Conservation (phyloP, 2,113 vertebrate species). For the Corynorhinus townsendii region DNA sequence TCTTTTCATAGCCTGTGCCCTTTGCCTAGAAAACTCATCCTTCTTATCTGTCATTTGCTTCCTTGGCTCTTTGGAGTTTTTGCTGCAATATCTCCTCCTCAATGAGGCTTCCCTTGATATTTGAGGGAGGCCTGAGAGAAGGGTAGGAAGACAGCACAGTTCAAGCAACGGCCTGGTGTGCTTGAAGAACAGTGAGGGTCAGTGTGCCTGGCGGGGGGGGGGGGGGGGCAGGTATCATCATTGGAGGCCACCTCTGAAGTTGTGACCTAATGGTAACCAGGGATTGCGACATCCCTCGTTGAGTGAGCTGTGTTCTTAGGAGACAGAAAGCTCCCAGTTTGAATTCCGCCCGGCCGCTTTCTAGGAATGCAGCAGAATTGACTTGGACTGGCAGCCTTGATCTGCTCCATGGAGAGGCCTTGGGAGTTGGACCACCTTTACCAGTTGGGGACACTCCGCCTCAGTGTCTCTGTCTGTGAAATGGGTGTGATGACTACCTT, state of each 20-base stretch:
- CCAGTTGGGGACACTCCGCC: neutral
- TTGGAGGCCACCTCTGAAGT: neutral
- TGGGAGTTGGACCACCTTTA: neutral
- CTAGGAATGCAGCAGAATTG: neutral
- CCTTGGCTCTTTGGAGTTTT: neutral
- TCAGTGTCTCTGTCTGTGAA: neutral
- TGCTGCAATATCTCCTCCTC: neutral
- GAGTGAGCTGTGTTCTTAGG: no score
- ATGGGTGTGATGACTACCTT: neutral
- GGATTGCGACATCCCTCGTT: rapidly evolving
- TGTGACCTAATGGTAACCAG: neutral
- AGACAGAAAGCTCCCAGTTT: neutral
- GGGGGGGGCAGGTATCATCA: rapidly evolving
- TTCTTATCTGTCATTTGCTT: neutral
- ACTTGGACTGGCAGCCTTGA: neutral
- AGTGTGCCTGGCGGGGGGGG: rapidly evolving
- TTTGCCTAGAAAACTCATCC: rapidly evolving
- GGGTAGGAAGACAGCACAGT: neutral
- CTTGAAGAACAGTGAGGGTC: neutral
- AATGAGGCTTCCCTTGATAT: neutral
- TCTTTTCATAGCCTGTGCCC: neutral
- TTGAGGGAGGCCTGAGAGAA: neutral
- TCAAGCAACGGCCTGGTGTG: neutral
- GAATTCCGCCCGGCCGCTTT: neutral
- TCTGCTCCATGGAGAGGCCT: neutral